These are phyloP conservation scores for Lucifuga dentata DNA, from an alignment of 2,113 vertebrate species.

Conservation along the genomic window DNA sequence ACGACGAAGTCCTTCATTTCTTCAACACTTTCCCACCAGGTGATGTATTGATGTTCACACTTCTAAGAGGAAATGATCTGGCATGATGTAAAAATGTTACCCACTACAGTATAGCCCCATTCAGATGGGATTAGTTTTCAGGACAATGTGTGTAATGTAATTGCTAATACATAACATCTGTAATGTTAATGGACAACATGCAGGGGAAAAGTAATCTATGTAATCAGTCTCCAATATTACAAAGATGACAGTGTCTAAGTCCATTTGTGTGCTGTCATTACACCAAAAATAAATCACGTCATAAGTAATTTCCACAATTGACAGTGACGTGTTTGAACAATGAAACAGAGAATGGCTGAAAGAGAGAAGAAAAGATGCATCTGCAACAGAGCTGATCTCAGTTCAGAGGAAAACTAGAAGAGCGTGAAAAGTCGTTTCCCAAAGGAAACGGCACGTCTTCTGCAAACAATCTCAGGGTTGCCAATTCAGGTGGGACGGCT, in stretches of 20 bases:
- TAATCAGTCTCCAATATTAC: slow-evolving; percentile 42
- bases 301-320: slow-evolving; percentile 47
- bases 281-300: slow-evolving; percentile 29
- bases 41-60: slow-evolving; percentile 59
- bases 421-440: neutral
- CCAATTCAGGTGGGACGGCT: slow-evolving; percentile 30
- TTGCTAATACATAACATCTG: slow-evolving; percentile 65
- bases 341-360: slow-evolving; percentile 1
- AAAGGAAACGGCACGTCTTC: slow-evolving; percentile 43
- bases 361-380: slow-evolving; percentile 24
- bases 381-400: slow-evolving; percentile 43
- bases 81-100: slow-evolving; percentile 24
- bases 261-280: slow-evolving; percentile 48
- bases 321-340: slow-evolving; percentile 53
- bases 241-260: slow-evolving; percentile 4
- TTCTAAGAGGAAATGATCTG: slow-evolving; percentile 14
- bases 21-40: slow-evolving; percentile 33
- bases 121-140: slow-evolving; percentile 37
- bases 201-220: slow-evolving; percentile 35
- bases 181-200: slow-evolving; percentile 63
- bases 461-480: slow-evolving; percentile 52
- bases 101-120: slow-evolving; percentile 10
- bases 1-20: slow-evolving; percentile 52
- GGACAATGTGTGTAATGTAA: slow-evolving; percentile 18
- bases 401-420: slow-evolving; percentile 5